Conservation (phyloP, 2,888 invertebrate species). For the Ceriagrion tenellum region DNA sequence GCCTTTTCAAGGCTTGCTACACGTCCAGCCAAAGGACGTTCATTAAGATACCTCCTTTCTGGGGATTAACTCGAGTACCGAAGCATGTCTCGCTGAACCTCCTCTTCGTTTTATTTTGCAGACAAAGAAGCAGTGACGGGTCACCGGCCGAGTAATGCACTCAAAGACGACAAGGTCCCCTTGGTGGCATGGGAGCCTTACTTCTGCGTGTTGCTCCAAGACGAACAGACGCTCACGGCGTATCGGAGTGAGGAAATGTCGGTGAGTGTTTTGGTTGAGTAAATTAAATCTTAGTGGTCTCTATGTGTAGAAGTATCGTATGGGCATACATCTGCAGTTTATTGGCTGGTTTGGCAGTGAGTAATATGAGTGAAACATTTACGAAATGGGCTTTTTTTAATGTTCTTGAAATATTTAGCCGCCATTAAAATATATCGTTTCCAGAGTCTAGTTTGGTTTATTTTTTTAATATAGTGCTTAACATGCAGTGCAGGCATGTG, state of each 20-base stretch:
- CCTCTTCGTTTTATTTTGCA: slow-evolving; percentile 71
- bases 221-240: slow-evolving; percentile 87
- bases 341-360: no score
- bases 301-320: no score
- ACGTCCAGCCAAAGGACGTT: neutral
- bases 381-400: no score
- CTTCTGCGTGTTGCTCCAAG: slow-evolving; percentile 89
- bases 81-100: slow-evolving; percentile 67
- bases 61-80: slow-evolving; percentile 54
- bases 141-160: slow-evolving; percentile 79
- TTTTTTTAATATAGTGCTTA: no score
- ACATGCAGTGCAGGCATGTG: no score
- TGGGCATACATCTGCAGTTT: no score
- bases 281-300: no score
- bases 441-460: no score
- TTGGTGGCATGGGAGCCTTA: slow-evolving; percentile 85
- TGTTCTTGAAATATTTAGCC: no score
- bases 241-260: slow-evolving; percentile 90
- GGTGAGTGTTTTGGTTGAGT: slow-evolving; percentile 79
- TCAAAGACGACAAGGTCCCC: slow-evolving; percentile 81
- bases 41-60: neutral
- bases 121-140: slow-evolving; percentile 76
- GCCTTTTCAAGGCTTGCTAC: neutral
- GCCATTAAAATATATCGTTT: no score
- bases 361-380: no score